Base-by-base conservation (phyloP, 2,113 vertebrate species). In the Dicerorhinus sumatrensis region DNA sequence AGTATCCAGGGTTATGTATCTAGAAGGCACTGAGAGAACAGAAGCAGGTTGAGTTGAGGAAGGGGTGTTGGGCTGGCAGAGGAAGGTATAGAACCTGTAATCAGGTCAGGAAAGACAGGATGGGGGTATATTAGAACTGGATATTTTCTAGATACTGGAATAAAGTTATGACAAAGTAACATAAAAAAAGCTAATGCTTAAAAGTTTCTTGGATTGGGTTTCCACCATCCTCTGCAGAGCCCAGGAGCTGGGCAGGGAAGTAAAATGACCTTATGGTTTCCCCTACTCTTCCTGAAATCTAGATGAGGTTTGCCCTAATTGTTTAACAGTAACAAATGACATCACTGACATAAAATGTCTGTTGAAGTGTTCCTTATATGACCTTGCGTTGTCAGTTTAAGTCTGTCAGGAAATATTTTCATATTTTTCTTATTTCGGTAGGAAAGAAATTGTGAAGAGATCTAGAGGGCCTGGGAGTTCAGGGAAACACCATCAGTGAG, bases 381-480 rank as follows among this genome's bases (percentile, higher is more conserved):
- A 56, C 51, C 20, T 73, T 91, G 33, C 9, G 23, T 75, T 91
- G 93, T 97, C 17, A 91, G 27, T 51, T 77, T 85, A 69, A 76
- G 17, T 81, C 42, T 81, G 14, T 69, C 17, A 80, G 11, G 23
- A 77, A 31, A 16, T 84, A 63, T 85, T 89, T 96, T 70, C 7
- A 8, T 51, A 8, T 77, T 83, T 39, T 70, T 96, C 39, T 91
- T 31, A 79, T 81, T 56, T 77, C 51, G 51, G 51, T 42, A 89
- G 51, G 21, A 91, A 87, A 56, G 29, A 77, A 82, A 70, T 27
- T 72, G 10, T 23, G n/a, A 77, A 87, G 46, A 77, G 65, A 20
- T 56, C 17, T 58, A 33, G 46, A 46, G 60, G 29, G 14, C 9
- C 56, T 84, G 46, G 27, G 29, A 58, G 36, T 73, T 94, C n/a